These are phyloP conservation scores for Okamejei kenojei DNA, from an alignment of 2,797 vertebrate genomes.

Conservation along the genomic window DNA sequence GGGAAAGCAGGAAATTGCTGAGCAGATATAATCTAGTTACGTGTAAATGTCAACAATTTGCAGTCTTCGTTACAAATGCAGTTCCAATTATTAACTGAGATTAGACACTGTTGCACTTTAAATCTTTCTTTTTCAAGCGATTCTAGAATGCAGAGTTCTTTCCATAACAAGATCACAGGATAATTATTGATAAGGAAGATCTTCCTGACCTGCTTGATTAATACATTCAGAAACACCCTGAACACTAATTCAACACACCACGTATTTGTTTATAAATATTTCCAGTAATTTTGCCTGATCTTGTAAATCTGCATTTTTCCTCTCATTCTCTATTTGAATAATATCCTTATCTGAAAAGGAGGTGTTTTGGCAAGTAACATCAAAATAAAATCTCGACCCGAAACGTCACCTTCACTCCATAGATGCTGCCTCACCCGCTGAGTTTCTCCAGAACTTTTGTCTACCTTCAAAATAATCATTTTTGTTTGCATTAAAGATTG, in stretches of 20 bases:
- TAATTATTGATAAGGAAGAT: background rate
- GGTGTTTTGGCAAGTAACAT: background rate
- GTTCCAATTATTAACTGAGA: background rate
- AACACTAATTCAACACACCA: background rate
- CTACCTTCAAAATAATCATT: no score
- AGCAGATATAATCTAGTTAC: background rate
- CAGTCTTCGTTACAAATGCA: background rate
- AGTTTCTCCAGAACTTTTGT: no score
- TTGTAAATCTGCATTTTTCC: no score
- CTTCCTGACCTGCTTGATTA: background rate
- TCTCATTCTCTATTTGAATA: background rate
- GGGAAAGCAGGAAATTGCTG: background rate
- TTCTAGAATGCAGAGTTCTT: background rate
- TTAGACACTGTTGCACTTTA: background rate
- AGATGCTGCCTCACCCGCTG: no score
- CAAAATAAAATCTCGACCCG: background rate
- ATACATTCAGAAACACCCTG: background rate
- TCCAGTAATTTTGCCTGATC: background rate
- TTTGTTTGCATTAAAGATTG: no score
- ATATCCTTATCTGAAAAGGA: background rate
- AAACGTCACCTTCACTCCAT: no score
- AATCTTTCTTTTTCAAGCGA: background rate
- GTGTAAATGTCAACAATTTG: background rate
- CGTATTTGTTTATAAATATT: background rate
- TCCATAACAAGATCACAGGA: background rate